Base-by-base conservation (phyloP, 2,113 vertebrate species). In the Sminthopsis crassicaudata region DNA sequence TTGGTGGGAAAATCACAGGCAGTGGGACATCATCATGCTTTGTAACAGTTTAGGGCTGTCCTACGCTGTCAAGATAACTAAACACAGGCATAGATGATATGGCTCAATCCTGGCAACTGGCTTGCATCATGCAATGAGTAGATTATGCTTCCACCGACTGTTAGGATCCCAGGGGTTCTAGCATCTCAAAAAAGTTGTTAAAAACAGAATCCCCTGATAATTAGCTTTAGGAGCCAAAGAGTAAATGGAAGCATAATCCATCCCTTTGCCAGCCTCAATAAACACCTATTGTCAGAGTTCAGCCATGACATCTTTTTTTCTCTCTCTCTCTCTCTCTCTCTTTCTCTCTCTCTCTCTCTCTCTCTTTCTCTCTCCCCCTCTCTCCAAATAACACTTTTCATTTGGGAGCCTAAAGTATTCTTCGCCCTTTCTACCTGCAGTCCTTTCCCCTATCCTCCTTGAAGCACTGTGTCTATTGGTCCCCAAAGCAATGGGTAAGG, bases 11-110 rank as follows among this genome's bases (percentile, higher is more conserved):
- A 98, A 97, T 98, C 88, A 90, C 96, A 94, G 94, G 57, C 48
- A 96, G 96, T 95, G 96, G 98, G 96, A 98, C 97, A 97, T 98
- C 95, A 98, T 97, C 97, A 97, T 95, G 96, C 84, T 97, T 93
- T 90, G 96, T 93, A 97, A 95, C 91, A 94, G 36, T 50, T 97
- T 94, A 98, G 52, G 94, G 94, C 54, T 93, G n/a, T 93, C 96
- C 96, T 96, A 96, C 91, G 42, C 97, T 96, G 52, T 96, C 67
- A 96, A 84, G 98, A 57, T 91, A 53, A 93, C 98, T 97, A 92
- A 92, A 92, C 54, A 94, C 89, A 95, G 57, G 96, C 96, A 93
- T 94, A 95, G 93, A 95, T 96, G 98, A 95, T 96, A 92, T 92
- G 94, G 91, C 90, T 97, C 95, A 97, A 92, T 92, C 96, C 94